phyloP scores from a whole-genome alignment of 2,797 vertebrate genomes.

The Acestrorhynchus altus region DNA sequence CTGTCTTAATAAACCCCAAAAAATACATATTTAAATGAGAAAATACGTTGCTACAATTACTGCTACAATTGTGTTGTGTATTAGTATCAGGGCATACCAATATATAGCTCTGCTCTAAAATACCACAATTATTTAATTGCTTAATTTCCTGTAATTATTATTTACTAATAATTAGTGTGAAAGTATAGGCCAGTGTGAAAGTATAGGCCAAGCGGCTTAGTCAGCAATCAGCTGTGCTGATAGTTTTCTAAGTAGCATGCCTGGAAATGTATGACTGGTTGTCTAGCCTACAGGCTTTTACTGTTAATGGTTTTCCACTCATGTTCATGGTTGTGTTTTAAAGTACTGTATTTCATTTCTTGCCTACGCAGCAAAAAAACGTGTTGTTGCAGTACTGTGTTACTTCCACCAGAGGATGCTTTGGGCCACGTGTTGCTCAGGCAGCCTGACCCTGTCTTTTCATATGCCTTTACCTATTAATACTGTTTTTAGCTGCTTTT shows the following conservation, averaged over 20 bases:
- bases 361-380: not conserved
- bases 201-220: no score
- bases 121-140: no score
- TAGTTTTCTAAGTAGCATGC: not conserved
- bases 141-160: no score
- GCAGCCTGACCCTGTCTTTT: not conserved
- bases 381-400: not conserved
- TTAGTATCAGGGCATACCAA: no score
- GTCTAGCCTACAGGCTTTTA: not conserved
- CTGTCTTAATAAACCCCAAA: no score
- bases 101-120: no score
- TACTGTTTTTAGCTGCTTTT: not conserved
- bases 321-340: not conserved
- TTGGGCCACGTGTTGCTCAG: constrained; percentile 1
- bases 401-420: constrained; percentile 19
- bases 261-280: not conserved
- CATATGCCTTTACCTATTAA: constrained; percentile 3
- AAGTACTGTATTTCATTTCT: not conserved
- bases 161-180: no score
- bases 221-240: not conserved
- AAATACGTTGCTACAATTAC: no score
- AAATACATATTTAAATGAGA: no score
- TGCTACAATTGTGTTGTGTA: no score
- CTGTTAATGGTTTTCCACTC: not conserved
- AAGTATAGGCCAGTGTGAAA: no score